Conservation (phyloP, 2,797 vertebrate species). For the Microctenopoma lineatum region DNA sequence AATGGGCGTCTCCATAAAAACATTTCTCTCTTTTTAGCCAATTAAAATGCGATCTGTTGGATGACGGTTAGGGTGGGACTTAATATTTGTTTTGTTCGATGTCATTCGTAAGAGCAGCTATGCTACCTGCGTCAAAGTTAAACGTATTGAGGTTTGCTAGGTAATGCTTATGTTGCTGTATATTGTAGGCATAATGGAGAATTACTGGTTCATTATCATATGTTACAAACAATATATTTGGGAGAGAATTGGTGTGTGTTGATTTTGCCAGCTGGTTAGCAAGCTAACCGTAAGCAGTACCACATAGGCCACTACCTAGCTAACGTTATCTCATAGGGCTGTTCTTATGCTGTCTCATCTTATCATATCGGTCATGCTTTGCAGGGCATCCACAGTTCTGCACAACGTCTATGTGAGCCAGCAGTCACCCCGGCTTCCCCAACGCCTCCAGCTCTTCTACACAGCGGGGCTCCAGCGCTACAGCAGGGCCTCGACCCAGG, state of each 20-base stretch:
- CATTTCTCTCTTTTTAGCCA: conserved; percentile 41
- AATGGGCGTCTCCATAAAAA: neutral
- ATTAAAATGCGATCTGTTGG: neutral
- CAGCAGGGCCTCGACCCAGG: conserved; percentile 66
- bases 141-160: conserved; percentile 63
- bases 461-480: conserved; percentile 35
- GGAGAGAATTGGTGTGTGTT: neutral
- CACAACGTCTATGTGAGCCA: conserved; percentile 31
- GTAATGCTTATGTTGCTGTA: conserved; percentile 57
- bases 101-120: conserved; percentile 62
- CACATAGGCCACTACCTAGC: conserved; percentile 1
- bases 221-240: neutral
- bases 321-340: neutral
- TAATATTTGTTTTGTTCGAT: conserved; percentile 74
- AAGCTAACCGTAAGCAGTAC: conserved; percentile 17
- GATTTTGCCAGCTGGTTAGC: conserved; percentile 10
- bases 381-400: conserved; percentile 62
- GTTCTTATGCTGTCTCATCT: neutral
- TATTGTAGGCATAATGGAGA: accelerated
- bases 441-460: conserved; percentile 2
- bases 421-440: conserved; percentile 21
- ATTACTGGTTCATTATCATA: neutral
- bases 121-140: conserved; percentile 71
- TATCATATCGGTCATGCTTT: conserved; percentile 13
- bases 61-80: neutral